phyloP scores from a whole-genome alignment of 2,797 vertebrate species.

The Chelmon rostratus region DNA sequence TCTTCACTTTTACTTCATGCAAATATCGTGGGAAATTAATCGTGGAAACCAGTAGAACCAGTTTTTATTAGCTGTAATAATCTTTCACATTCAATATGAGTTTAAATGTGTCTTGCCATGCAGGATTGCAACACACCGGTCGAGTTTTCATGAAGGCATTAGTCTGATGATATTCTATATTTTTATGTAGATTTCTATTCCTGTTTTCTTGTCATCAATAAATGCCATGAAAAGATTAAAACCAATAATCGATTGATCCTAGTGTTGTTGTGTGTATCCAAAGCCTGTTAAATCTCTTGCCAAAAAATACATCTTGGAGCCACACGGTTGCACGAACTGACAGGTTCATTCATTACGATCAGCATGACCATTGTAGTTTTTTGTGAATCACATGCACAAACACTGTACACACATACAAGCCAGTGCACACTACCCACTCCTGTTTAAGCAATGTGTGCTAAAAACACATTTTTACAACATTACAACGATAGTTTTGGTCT shows the following conservation, averaged over 20 bases:
- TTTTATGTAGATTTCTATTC: no score
- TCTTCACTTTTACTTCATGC: background rate
- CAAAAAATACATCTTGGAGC: background rate
- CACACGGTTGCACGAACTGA: background rate
- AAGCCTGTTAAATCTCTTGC: background rate
- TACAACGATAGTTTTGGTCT: no score
- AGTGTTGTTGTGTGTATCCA: background rate
- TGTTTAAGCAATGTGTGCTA: background rate
- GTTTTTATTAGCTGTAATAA: background rate
- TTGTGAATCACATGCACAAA: background rate
- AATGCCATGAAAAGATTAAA: background rate
- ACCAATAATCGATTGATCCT: background rate
- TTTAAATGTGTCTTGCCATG: background rate
- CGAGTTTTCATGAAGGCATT: background rate
- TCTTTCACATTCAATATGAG: background rate
- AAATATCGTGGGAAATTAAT: background rate
- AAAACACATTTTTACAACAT: background rate
- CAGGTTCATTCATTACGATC: background rate
- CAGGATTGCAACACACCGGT: background rate
- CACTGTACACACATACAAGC: background rate
- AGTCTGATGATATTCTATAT: background rate
- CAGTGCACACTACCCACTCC: background rate
- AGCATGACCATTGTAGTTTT: background rate
- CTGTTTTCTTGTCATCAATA: background rate
- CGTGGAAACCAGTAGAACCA: background rate